Percentiles rank a stretch among this genome's conserved stretches.
Evolutionary conservation across 1,140 invertebrate species (phyloP).

Genomic region (Drosophila kepulauana): DNA sequence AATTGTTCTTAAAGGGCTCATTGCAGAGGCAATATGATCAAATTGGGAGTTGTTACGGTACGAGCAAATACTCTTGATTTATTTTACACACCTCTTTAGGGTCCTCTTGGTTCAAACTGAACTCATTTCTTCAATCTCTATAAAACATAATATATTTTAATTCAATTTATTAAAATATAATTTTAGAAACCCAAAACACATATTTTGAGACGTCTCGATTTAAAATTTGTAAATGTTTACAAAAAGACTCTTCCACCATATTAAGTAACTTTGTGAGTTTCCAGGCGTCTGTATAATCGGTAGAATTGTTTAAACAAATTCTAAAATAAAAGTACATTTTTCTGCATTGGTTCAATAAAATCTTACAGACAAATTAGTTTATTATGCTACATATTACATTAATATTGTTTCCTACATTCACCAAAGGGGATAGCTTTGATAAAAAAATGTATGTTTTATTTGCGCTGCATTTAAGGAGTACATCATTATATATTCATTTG

Average conservation of each 20-base stretch:
- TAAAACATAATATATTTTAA: not conserved
- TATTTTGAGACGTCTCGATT: no score
- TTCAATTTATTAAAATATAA: not conserved
- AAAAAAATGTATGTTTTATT: not conserved
- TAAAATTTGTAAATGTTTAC: no score
- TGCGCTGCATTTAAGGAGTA: not conserved
- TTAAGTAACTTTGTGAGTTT: no score
- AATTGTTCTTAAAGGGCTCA: slow-evolving; percentile 51
- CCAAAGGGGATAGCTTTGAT: not conserved
- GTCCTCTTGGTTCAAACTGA: not conserved
- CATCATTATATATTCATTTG: slow-evolving; percentile 22
- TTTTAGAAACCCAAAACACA: no score
- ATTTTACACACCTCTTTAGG: not conserved
- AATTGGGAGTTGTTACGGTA: slow-evolving; percentile 55
- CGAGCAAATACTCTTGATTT: not conserved
- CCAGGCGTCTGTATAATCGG: not conserved
- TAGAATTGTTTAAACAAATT: not conserved
- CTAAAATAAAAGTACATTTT: not conserved
- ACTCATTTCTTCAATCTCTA: not conserved
- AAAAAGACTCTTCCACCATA: no score
- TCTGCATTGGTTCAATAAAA: no score
- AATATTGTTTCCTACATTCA: not conserved
- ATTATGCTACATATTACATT: not conserved
- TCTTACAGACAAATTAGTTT: not conserved
- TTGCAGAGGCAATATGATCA: slow-evolving; percentile 58